phyloP scores from a whole-genome alignment of 1,140 invertebrate genomes.

The Tetraneura akinire region DNA sequence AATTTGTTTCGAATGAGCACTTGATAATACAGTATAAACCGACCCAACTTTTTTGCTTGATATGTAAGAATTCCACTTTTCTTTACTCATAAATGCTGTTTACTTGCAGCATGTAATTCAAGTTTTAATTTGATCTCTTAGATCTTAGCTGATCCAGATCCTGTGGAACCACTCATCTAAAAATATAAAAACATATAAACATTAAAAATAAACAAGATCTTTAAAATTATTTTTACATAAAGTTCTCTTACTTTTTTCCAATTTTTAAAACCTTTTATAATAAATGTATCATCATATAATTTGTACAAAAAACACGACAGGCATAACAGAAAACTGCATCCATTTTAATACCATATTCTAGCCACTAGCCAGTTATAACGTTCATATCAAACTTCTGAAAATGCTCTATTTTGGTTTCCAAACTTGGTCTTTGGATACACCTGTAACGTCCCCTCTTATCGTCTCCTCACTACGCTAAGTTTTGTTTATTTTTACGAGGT shows the following conservation, averaged over 20 bases:
- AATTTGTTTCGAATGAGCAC: background rate
- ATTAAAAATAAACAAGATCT: background rate
- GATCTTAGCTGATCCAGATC: background rate
- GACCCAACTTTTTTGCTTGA: background rate
- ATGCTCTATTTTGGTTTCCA: background rate
- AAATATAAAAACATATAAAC: constrained; percentile 1
- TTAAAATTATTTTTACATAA: constrained; percentile 2
- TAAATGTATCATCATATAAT: background rate
- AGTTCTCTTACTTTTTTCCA: background rate
- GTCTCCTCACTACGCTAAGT: no score
- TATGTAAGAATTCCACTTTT: background rate
- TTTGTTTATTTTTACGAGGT: no score
- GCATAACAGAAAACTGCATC: background rate
- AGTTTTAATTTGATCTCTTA: background rate
- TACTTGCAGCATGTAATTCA: background rate
- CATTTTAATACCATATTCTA: background rate
- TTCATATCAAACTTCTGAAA: background rate
- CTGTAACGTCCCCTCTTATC: no score
- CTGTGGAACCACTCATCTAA: background rate
- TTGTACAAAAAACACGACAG: background rate
- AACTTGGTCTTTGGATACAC: background rate
- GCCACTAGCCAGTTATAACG: background rate
- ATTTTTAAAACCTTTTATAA: constrained; percentile 1
- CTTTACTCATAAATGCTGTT: background rate
- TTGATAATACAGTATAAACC: background rate